These are phyloP conservation scores for Smutsia gigantea DNA, from an alignment of 2,797 vertebrate genomes.

Conservation along the genomic window DNA sequence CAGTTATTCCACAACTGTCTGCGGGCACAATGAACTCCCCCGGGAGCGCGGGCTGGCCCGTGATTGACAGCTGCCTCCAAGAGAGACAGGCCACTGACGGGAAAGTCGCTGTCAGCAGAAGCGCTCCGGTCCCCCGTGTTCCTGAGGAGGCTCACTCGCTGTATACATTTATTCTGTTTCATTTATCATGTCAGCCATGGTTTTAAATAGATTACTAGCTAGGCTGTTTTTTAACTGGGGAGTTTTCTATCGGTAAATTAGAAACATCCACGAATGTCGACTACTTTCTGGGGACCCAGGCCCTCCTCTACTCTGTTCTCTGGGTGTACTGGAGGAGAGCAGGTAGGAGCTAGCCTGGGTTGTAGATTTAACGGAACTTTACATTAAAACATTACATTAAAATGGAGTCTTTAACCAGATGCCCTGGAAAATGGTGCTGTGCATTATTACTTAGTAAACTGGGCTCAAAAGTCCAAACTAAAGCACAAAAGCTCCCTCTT, in stretches of 20 bases:
- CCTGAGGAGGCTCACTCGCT: slow-evolving; percentile 86
- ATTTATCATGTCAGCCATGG: slow-evolving; percentile 86
- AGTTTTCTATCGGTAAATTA: slow-evolving; percentile 58
- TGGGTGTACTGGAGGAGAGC: background rate
- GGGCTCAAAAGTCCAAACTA: background rate
- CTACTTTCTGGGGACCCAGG: slow-evolving; percentile 39
- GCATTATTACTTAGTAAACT: background rate
- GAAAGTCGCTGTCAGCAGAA: slow-evolving; percentile 87
- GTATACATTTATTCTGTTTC: slow-evolving; percentile 91
- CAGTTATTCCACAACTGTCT: slow-evolving; percentile 94
- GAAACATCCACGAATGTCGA: slow-evolving; percentile 46
- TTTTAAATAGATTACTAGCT: slow-evolving; percentile 87
- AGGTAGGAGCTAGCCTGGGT: background rate
- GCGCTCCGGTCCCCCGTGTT: slow-evolving; percentile 76
- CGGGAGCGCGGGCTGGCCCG: slow-evolving; percentile 92
- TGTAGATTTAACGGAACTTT: slow-evolving; percentile 30
- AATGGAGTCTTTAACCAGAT: slow-evolving; percentile 59
- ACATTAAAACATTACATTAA: slow-evolving; percentile 54
- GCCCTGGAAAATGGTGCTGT: background rate
- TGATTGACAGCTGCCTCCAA: slow-evolving; percentile 99
- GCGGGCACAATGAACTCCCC: slow-evolving; percentile 97
- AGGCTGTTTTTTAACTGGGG: slow-evolving; percentile 75
- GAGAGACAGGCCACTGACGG: slow-evolving; percentile 92
- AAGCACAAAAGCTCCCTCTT: background rate
- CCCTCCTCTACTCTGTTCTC: slow-evolving; percentile 43